A percentile compares a stretch with the other conserved stretches of the same genome.
Evolutionary conservation across 2,797 vertebrate genomes (phyloP).

Genomic region (Ceyx erithaca): DNA sequence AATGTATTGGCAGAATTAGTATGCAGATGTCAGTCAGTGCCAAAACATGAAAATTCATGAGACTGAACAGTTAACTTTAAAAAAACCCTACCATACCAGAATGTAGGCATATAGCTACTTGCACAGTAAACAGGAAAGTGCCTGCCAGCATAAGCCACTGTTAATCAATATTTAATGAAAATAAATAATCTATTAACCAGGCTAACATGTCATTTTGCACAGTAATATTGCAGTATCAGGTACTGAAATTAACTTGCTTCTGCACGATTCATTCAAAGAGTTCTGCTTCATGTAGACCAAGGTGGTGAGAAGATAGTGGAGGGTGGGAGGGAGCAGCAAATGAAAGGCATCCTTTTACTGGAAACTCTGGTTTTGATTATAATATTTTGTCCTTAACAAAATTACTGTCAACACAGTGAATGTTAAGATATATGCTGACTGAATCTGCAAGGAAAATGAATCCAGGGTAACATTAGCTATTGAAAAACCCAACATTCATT

Average conservation of each 20-base stretch:
- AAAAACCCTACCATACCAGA: not conserved
- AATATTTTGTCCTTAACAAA: slow-evolving; percentile 25
- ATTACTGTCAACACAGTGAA: slow-evolving; percentile 26
- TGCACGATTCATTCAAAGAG: not conserved
- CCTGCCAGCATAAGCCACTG: not conserved
- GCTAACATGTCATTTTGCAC: not conserved
- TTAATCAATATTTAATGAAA: slow-evolving; percentile 51
- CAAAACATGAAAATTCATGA: slow-evolving; percentile 42
- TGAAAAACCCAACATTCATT: not conserved
- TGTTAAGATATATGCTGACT: not conserved
- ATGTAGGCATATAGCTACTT: not conserved
- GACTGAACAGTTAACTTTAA: not conserved
- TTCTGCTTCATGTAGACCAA: not conserved
- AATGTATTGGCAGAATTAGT: not conserved
- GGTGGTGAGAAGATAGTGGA: not conserved
- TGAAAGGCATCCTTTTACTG: not conserved
- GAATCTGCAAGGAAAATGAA: not conserved
- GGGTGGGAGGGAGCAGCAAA: not conserved
- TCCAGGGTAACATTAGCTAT: not conserved
- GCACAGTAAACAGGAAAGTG: not conserved
- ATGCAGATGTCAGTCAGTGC: slow-evolving; percentile 28
- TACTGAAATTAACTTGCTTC: not conserved
- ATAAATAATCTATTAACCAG: slow-evolving; percentile 43
- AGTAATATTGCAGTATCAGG: not conserved
- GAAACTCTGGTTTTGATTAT: slow-evolving; percentile 6